phyloP scores from a whole-genome alignment of 2,888 invertebrate genomes.

The Cheilosia impressa region DNA sequence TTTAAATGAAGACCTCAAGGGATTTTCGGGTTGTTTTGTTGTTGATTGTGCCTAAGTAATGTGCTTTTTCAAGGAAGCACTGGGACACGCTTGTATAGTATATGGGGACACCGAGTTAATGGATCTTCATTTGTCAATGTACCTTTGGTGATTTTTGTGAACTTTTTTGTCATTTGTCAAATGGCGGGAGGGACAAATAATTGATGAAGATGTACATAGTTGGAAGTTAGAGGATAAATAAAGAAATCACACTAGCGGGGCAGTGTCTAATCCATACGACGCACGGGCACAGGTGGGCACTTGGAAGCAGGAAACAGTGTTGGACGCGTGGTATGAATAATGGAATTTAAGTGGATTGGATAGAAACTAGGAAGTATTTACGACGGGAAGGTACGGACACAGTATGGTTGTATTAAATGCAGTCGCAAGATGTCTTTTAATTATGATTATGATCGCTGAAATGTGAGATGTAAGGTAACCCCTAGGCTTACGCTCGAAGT shows the following conservation, averaged over 20 bases:
- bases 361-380: too few relatives aligned
- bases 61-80: slow-evolving; percentile 15
- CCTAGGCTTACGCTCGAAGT: too few relatives aligned
- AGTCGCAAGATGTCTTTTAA: too few relatives aligned
- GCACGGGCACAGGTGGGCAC: not conserved
- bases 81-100: not conserved
- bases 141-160: slow-evolving; percentile 62
- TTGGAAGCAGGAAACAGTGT: not conserved
- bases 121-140: slow-evolving; percentile 59
- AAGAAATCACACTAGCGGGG: not conserved
- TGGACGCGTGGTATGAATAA: too few relatives aligned
- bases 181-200: slow-evolving; percentile 24
- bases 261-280: not conserved
- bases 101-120: slow-evolving; percentile 34
- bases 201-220: slow-evolving; percentile 2
- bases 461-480: too few relatives aligned
- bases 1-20: slow-evolving; percentile 53
- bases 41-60: slow-evolving; percentile 22
- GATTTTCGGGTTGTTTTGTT: slow-evolving; percentile 18
- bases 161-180: slow-evolving; percentile 65
- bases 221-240: slow-evolving; percentile 35
- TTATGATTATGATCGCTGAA: too few relatives aligned
- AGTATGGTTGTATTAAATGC: too few relatives aligned
- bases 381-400: too few relatives aligned
- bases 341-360: too few relatives aligned